Evolutionary conservation across 2,888 invertebrate species (phyloP), one percentile per base, ranked within the genome.

Genomic region (Lutraria lutraria): DNA sequence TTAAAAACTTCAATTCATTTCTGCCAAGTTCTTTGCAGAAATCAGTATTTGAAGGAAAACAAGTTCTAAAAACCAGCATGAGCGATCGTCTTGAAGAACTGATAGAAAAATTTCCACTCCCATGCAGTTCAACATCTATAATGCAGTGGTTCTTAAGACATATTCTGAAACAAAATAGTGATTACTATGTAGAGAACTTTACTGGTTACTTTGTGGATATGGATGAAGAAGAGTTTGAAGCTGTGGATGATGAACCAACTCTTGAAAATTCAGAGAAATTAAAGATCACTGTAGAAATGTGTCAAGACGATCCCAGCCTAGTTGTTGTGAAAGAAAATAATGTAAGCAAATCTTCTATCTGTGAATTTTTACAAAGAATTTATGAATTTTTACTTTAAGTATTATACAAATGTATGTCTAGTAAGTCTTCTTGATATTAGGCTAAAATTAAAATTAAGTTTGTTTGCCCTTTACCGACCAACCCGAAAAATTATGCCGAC

Each of bases 1-100:
- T 85, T 13, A 85, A 52, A 43, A 60, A 34, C 56, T 60, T 86
- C 16, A 52, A 81, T 29, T n/a, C 68, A 15, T 88, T 82, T 76
- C 76, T 88, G 25, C 88, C 88, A 13, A n/a, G 15, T 19, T 34
- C 60, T n/a, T 56, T 88, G 15, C 54, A 81, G 31, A 85, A 60
- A n/a, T 56, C 43, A 8, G 52, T 79, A 6, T n/a, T 88, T 16
- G 85, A 83, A 13, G 76, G 76, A 0, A 56, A 60, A 29, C 60
- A 79, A n/a, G 52, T 86, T 29, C n/a, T 88, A 0, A 53, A 83
- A 34, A 34, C 56, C 15, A 54, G 54, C 13, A 86, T 88, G 85
- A 79, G 56, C 25, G 29, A 60, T 0, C 82, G 79, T 60, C 76
- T 85, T 6, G n/a, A 72, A 16, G 31, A 83, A n/a, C 68, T 82